Evolutionary conservation across 2,797 vertebrate species (phyloP), one percentile per base, ranked within the genome.

Genomic region (Pseudopleuronectes americanus): DNA sequence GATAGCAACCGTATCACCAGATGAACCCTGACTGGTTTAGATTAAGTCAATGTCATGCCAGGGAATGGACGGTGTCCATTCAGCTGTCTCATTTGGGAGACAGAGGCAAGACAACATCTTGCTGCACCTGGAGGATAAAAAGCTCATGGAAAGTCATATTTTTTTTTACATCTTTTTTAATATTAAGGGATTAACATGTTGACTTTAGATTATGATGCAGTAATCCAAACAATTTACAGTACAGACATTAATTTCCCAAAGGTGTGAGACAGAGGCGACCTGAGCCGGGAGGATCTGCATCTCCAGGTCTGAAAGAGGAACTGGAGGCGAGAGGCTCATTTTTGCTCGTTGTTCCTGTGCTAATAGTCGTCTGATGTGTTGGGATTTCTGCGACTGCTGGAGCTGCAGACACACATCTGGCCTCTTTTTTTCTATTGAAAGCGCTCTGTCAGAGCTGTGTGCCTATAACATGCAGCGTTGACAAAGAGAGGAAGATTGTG

Each of bases 11-110:
- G 86, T 89, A 87, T 83, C 79, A 85, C 64, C 28, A 67, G 74
- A 57, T 81, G 69, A 76, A 82, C 79, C 68, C 78, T 57, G 69
- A 84, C 78, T 71, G 51, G 68, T 71, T 72, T 83, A 87, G 83
- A 84, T 79, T 82, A 89, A 87, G 84, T 81, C 77, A 88, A 68
- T 86, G 85, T 84, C 83, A 77, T 77, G 76, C 7, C 73, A 74
- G 31, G 41, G 55, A 74, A 91, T 76, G 64, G 75, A 85, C 71
- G 68, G 67, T 71, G 66, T 68, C 76, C 58, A 76, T 84, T 81
- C 68, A 55, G 76, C 47, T 26, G 45, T 67, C 52, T 79, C 72
- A 74, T 88, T 85, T 77, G 55, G 69, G 66, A 85, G 71, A 79
- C 45, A 55, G 64, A 73, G 69, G 43, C 19, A 28, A 66, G 64